phyloP scores from a whole-genome alignment of 1,140 invertebrate genomes.

The Brachystomella parvula region DNA sequence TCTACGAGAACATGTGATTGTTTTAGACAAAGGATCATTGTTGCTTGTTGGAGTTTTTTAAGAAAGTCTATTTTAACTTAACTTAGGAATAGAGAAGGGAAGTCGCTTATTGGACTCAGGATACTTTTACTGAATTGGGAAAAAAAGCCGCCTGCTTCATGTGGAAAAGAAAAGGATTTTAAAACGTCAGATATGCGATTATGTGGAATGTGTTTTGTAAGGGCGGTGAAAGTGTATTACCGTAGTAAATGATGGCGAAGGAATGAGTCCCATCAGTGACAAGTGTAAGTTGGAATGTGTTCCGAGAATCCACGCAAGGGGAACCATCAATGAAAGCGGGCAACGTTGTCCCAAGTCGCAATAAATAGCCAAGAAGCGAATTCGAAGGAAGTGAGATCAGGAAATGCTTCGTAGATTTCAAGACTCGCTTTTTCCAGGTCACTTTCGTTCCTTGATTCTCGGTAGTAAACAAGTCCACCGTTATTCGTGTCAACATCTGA shows the following conservation, averaged over 20 bases:
- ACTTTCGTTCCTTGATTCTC: constrained; percentile 1
- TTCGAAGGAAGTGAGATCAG: not conserved
- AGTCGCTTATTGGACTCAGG: no score
- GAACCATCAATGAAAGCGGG: constrained; percentile 11
- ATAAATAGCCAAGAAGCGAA: constrained; percentile 17
- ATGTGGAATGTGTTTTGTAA: no score
- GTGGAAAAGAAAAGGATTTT: no score
- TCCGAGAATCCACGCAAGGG: constrained; percentile 10
- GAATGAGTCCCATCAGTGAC: constrained; percentile 40
- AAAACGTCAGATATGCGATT: no score
- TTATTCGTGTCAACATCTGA: not conserved
- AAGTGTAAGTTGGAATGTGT: constrained; percentile 43
- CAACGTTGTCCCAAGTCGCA: constrained; percentile 16
- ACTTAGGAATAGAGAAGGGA: no score
- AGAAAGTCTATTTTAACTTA: no score
- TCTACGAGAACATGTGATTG: no score
- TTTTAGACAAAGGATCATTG: no score
- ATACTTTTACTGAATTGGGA: no score
- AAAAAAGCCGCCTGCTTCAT: no score
- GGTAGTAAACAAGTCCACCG: constrained; percentile 1
- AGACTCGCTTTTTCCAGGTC: not conserved
- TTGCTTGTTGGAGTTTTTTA: no score
- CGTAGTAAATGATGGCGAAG: constrained; percentile 43
- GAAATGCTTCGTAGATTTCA: constrained; percentile 14
- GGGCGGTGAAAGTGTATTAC: no score